Percentiles rank a stretch among this genome's conserved stretches.
These are phyloP conservation scores for Chascanopsetta lugubris DNA, from an alignment of 2,113 vertebrate species.

Conservation along the genomic window DNA sequence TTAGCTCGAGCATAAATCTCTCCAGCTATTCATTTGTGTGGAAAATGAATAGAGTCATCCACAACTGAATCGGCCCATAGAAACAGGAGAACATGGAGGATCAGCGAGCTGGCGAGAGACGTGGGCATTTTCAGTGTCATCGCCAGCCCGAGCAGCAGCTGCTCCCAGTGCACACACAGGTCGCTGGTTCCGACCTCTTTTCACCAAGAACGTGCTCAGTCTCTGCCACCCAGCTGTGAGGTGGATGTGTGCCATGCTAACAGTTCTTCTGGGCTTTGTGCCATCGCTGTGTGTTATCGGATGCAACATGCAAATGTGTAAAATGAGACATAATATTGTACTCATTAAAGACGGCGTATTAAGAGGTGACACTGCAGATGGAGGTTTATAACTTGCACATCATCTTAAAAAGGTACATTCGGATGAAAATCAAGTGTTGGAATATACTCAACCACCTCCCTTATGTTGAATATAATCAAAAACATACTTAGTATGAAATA, in stretches of 20 bases:
- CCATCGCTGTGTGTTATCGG: neutral
- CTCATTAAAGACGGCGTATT: no score
- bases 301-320: neutral
- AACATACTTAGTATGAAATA: no score
- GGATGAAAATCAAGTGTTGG: no score
- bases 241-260: neutral
- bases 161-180: conserved; percentile 25
- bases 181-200: conserved; percentile 3
- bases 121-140: conserved; percentile 24
- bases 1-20: conserved; percentile 39
- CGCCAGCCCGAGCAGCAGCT: conserved; percentile 46
- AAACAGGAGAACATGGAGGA: conserved; percentile 29
- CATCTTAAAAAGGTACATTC: no score
- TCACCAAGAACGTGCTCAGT: conserved; percentile 16
- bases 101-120: conserved; percentile 19
- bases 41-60: conserved; percentile 58
- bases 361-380: no score
- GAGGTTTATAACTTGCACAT: no score
- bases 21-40: conserved; percentile 48
- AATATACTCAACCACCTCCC: no score
- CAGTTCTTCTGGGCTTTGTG: neutral
- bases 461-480: no score
- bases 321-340: no score
- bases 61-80: conserved; percentile 32
- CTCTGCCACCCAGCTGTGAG: conserved; percentile 6